These are phyloP conservation scores for Phainopepla nitens DNA, from an alignment of 2,113 vertebrate genomes.

Conservation along the genomic window DNA sequence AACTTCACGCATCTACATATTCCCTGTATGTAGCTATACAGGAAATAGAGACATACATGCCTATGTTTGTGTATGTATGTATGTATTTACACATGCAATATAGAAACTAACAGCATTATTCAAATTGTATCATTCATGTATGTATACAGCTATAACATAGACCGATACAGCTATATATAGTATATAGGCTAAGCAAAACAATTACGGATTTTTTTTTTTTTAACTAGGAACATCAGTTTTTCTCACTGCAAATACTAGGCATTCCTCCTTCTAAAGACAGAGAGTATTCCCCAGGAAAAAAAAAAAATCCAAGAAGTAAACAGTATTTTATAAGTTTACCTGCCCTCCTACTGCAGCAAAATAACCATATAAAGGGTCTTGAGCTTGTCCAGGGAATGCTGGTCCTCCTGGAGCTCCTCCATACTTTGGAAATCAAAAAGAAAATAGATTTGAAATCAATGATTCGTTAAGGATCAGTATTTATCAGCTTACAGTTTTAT, in stretches of 20 bases:
- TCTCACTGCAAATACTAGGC: neutral
- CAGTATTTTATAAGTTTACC: slow-evolving; percentile 37
- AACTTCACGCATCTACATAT: neutral
- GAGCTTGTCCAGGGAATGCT: slow-evolving; percentile 71
- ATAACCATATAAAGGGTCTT: slow-evolving; percentile 79
- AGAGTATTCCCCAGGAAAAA: neutral
- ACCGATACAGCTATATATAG: neutral
- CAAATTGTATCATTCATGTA: neutral
- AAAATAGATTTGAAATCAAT: neutral
- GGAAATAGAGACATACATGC: neutral
- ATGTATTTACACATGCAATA: neutral
- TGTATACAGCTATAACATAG: neutral
- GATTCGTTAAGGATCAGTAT: neutral
- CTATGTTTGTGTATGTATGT: neutral
- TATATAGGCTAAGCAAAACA: neutral
- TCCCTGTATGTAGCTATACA: neutral
- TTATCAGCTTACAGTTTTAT: neutral
- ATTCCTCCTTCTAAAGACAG: neutral
- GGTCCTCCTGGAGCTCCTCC: slow-evolving; percentile 77
- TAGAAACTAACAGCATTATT: neutral
- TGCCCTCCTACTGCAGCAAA: slow-evolving; percentile 78
- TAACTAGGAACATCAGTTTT: neutral
- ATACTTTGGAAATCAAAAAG: slow-evolving; percentile 59
- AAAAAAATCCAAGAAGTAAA: neutral
- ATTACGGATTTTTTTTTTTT: too few relatives aligned